Base-by-base conservation (phyloP, 2,888 invertebrate genomes). In the Notodonta dromedarius region DNA sequence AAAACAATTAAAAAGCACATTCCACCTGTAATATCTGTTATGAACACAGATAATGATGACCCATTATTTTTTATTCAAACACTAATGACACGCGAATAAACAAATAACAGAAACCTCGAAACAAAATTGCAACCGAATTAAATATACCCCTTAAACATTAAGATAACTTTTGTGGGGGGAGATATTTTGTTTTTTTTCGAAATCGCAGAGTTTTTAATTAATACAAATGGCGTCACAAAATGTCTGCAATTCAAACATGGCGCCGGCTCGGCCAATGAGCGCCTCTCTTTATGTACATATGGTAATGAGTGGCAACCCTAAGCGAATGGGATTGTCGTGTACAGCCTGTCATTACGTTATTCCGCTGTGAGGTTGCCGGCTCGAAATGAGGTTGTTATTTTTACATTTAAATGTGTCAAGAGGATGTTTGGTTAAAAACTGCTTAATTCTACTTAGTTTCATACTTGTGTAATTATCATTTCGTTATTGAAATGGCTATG, bases 271-370 rank as follows among this genome's bases (percentile, higher is more conserved):
- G 78, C 87, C 88, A 86, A 88, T 86, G 87, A 86, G 84, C 80
- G 85, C 68, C 76, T 77, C 80, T 77, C 85, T 85, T 86, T 91
- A 88, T 90, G 88, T 92, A 86, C 90, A 84, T 90, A 92, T 92
- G 91, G 83, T 92, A 93, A 93, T 91, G 89, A 90, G 88, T 87
- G 91, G 87, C 90, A 90, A 80, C 85, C 86, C 89, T 87, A 77
- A 70, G 83, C 83, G 88, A 91, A 93, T 93, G 93, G 93, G 87
- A 91, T 91, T 91, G 90, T 92, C 92, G 83, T 93, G 93, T 93
- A 83, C 88, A 91, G 86, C 88, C 76, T 88, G 89, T 84, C 91
- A 89, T 88, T 88, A 87, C 77, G 77, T 83, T 86, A 85, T 80
- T 81, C 80, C 67, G 67, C 67, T 67, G 79, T 75, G 80, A 82